A percentile compares a stretch with the other conserved stretches of the same genome.
Conservation (phyloP, 2,113 vertebrate genomes). For the Columba livia region DNA sequence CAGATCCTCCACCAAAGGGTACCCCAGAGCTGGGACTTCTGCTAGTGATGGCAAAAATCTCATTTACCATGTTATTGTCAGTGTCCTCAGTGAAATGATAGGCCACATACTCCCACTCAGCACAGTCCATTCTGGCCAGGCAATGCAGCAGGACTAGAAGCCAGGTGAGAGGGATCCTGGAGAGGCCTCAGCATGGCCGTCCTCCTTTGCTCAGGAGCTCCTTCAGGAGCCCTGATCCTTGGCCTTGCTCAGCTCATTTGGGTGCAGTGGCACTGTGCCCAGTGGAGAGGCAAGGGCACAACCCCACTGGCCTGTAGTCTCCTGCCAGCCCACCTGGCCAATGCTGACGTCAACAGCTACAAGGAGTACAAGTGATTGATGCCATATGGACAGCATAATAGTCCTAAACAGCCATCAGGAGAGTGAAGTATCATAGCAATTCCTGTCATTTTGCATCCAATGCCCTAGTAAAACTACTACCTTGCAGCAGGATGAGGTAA, state of each 20-base stretch:
- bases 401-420: background rate
- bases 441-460: background rate
- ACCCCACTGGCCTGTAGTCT: background rate
- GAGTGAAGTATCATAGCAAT: background rate
- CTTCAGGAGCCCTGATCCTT: accelerated
- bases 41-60: too few species aligned
- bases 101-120: accelerated
- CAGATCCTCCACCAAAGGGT: background rate
- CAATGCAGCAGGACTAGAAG: background rate
- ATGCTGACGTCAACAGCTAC: background rate
- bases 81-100: background rate
- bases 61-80: background rate
- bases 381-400: background rate
- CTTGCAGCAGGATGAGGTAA: background rate
- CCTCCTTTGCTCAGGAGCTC: background rate
- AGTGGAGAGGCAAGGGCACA: background rate
- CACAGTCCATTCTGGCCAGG: background rate
- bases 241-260: accelerated
- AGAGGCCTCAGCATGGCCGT: background rate
- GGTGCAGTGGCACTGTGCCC: background rate
- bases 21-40: background rate
- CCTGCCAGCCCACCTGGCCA: background rate
- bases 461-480: background rate
- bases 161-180: background rate
- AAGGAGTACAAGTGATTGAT: background rate